Base-by-base conservation (phyloP, 2,888 invertebrate genomes). In the Galeruca laticollis region DNA sequence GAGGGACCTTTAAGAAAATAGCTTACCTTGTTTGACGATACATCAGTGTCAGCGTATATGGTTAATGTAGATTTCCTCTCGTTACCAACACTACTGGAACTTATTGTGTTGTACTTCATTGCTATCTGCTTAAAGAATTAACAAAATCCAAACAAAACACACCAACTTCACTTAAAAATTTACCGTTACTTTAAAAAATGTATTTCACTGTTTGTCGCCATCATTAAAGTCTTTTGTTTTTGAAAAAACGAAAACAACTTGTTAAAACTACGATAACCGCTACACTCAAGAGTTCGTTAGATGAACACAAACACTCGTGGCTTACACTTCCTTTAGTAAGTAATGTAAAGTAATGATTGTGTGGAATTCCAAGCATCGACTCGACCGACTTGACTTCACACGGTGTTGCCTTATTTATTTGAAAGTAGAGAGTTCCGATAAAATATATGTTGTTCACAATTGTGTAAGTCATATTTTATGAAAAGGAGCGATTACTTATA, bases 41-140 rank as follows among this genome's bases (percentile, higher is more conserved):
- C 88, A 77, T 86, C 86, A 80, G 88, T 86, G 79, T 90, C 89
- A 71, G 90, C 89, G 79, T 90, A 90, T 77, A 91, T 90, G 78
- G 91, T 91, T 72, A 91, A 87, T 72, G 90, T 89, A 54, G 91
- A 90, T 79, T 90, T 89, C 80, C 90, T 91, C 81, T 91, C 91
- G 81, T 89, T 89, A 82, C 89, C 88, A 81, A 91, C 88, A 84
- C 90, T 90, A 84, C 90, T 90, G 75, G 90, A 89, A 79, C 90
- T 88, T 31, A 90, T 88, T 76, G 89, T 89, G 75, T 89, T 89
- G 85, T 90, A 90, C 87, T 90, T 90, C 90, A 90, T 86, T 56
- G 47, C 61, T 57, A 66, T 37, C 40, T 37, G 40, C 26, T 61
- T 60, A 71, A n/a, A 60, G 56, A 63, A 26, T 49, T 21, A 35